phyloP scores from a whole-genome alignment of 1,140 invertebrate genomes.

The Drosophila rufa region DNA sequence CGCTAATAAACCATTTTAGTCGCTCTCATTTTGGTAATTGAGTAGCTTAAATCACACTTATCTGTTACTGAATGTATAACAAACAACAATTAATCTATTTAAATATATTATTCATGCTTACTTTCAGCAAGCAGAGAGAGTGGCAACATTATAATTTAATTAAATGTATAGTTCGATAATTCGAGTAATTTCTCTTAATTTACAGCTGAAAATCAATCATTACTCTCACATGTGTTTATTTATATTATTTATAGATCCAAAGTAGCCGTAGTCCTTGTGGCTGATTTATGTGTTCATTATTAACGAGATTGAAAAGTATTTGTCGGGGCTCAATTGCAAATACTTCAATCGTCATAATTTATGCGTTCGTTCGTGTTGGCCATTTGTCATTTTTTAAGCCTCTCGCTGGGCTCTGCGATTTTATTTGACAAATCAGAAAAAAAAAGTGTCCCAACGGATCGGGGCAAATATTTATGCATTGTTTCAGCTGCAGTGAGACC shows the following conservation, averaged over 20 bases:
- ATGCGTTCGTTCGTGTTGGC: conserved; percentile 26
- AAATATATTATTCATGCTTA: conserved; percentile 36
- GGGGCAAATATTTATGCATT: conserved; percentile 20
- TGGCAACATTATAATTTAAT: conserved; percentile 64
- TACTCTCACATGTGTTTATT: conserved; percentile 10
- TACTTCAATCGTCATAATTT: conserved; percentile 63
- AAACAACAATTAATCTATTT: conserved; percentile 56
- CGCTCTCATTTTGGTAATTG: conserved; percentile 15
- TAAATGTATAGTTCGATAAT: conserved; percentile 37
- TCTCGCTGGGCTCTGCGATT: conserved; percentile 7
- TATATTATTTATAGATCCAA: conserved; percentile 10
- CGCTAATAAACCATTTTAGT: conserved; percentile 23
- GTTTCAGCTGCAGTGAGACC: conserved; percentile 32
- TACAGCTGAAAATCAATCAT: conserved; percentile 19
- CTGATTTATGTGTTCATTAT: conserved; percentile 50
- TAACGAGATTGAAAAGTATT: conserved; percentile 72
- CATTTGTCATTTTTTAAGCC: conserved; percentile 28
- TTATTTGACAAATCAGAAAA: conserved; percentile 16
- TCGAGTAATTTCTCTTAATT: conserved; percentile 27
- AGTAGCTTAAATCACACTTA: conserved; percentile 49
- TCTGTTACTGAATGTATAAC: conserved; percentile 38
- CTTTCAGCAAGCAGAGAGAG: conserved; percentile 45
- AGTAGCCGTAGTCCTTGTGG: conserved; percentile 9
- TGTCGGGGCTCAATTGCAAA: conserved; percentile 76
- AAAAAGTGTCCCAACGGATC: conserved; percentile 1